Percentiles rank a stretch among this genome's conserved stretches.
These are phyloP conservation scores for Aradophagus sp. DNA, from an alignment of 1,140 invertebrate species.

Conservation along the genomic window DNA sequence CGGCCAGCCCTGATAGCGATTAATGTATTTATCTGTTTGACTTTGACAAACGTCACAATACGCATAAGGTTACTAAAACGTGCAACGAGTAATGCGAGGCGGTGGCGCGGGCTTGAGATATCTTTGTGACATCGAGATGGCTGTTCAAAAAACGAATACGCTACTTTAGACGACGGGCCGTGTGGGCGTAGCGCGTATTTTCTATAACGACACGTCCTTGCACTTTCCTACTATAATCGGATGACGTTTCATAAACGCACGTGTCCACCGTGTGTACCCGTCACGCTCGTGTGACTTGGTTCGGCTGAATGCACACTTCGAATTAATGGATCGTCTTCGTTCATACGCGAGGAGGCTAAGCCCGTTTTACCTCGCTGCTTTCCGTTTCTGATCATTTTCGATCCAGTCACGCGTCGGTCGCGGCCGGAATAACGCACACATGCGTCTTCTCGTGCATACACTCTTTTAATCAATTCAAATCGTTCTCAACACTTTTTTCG, in stretches of 20 bases:
- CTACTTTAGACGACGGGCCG: slow-evolving; percentile 46
- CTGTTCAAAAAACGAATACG: slow-evolving; percentile 39
- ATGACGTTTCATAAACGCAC: slow-evolving; percentile 61
- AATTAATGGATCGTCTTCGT: slow-evolving; percentile 55
- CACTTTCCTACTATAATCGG: slow-evolving; percentile 54
- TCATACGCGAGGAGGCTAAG: slow-evolving; percentile 39
- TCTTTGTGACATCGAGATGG: slow-evolving; percentile 50
- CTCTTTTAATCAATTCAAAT: too few relatives aligned
- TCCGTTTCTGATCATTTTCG: slow-evolving; percentile 50
- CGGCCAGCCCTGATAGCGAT: too few relatives aligned
- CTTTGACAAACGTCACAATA: slow-evolving; percentile 38
- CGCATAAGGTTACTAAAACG: slow-evolving; percentile 21
- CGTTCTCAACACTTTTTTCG: too few relatives aligned
- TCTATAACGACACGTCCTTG: slow-evolving; percentile 61
- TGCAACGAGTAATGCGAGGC: slow-evolving; percentile 20
- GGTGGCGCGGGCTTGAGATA: slow-evolving; percentile 32
- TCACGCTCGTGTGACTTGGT: slow-evolving; percentile 58
- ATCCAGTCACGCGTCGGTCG: slow-evolving; percentile 41
- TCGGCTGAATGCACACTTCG: slow-evolving; percentile 37
- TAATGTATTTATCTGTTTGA: slow-evolving; percentile 26
- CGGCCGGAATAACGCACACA: slow-evolving; percentile 25
- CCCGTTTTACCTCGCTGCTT: slow-evolving; percentile 45
- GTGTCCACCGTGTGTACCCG: slow-evolving; percentile 46
- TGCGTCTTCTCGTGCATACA: too few relatives aligned
- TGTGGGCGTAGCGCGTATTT: slow-evolving; percentile 51